These are phyloP conservation scores for Euura lappo DNA, from an alignment of 1,140 invertebrate genomes.

Conservation along the genomic window DNA sequence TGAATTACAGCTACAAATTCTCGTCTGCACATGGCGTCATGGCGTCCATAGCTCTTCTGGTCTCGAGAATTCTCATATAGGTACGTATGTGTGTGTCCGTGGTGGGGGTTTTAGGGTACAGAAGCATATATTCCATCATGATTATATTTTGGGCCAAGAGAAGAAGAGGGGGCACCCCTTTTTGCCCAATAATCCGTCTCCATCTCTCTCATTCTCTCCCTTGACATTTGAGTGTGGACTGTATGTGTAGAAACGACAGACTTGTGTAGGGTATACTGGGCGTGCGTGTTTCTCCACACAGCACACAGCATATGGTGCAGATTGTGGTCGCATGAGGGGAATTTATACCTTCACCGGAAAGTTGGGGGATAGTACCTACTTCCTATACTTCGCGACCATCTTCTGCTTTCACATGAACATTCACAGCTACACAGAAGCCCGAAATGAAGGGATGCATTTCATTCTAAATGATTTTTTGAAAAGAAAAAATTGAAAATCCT, in stretches of 20 bases:
- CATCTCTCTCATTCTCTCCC: not conserved
- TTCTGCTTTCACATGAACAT: not conserved
- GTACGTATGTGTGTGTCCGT: not conserved
- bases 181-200: not conserved
- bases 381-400: not conserved
- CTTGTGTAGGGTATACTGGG: too few species aligned
- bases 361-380: not conserved
- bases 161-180: not conserved
- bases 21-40: slow-evolving; percentile 1
- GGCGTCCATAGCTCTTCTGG: not conserved
- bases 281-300: slow-evolving; percentile 15
- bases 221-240: too few species aligned
- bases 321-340: not conserved
- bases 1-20: too few species aligned
- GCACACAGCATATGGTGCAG: slow-evolving; percentile 9
- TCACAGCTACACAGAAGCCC: not conserved
- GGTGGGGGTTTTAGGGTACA: not conserved
- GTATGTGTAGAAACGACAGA: too few species aligned
- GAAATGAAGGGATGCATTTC: not conserved
- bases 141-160: not conserved
- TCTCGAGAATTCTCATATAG: too few species aligned
- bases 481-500: not conserved
- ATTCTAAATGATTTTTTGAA: not conserved
- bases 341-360: not conserved
- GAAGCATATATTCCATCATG: not conserved